Conservation (phyloP, 2,888 invertebrate genomes). For the Lacanobia wlatinum region DNA sequence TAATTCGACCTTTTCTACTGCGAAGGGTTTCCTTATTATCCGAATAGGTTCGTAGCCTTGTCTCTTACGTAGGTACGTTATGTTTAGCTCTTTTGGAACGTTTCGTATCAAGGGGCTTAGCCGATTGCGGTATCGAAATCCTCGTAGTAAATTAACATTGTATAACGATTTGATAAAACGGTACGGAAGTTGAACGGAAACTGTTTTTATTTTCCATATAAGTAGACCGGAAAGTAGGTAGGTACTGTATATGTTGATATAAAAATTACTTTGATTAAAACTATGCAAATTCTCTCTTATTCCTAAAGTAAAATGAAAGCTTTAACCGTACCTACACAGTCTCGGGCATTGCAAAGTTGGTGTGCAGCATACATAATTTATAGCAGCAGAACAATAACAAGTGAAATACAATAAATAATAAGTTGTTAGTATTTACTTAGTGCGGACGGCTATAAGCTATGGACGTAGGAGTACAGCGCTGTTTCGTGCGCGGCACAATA, state of each 20-base stretch:
- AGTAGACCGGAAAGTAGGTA: not conserved
- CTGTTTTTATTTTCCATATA: constrained; percentile 8
- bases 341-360: constrained; percentile 37
- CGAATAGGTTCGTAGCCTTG: constrained; percentile 29
- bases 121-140: constrained; percentile 34
- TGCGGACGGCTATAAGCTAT: constrained; percentile 59
- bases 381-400: constrained; percentile 54
- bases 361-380: constrained; percentile 50
- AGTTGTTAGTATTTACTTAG: constrained; percentile 56
- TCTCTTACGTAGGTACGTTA: constrained; percentile 32
- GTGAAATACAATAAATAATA: constrained; percentile 63
- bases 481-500: constrained; percentile 71
- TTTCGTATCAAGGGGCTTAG: constrained; percentile 31
- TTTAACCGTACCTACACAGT: constrained; percentile 7
- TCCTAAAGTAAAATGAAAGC: constrained; percentile 13
- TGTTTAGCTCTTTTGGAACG: constrained; percentile 34
- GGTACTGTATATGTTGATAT: not conserved
- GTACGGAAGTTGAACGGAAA: constrained; percentile 22
- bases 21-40: constrained; percentile 53
- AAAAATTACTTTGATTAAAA: not conserved
- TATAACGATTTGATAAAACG: constrained; percentile 30
- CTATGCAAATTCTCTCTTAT: not conserved
- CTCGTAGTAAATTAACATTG: constrained; percentile 22
- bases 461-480: constrained; percentile 38
- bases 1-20: constrained; percentile 60